Evolutionary conservation across 1,140 invertebrate species (phyloP), one percentile per base, ranked within the genome.

Genomic region (Drosophila burlai): DNA sequence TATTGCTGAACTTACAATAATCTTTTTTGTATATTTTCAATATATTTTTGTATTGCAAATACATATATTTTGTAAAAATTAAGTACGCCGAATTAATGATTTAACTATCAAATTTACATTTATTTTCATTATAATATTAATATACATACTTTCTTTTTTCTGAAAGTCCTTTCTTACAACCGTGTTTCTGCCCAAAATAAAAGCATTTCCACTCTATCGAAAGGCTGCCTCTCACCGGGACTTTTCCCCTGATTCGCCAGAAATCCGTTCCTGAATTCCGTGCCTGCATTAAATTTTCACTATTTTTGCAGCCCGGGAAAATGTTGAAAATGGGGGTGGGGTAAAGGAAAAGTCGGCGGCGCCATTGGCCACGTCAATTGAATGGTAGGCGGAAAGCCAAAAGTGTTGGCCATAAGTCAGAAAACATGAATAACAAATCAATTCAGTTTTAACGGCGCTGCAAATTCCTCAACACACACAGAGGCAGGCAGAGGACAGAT

Each of bases 381-480:
- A 89, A 84, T 81, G 85, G 84, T 90, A 89, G 84, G 84, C 81
- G 81, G 85, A 85, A 76, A 65, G 75, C 79, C 81, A 73, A 76
- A 85, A 89, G 85, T 85, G 86, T 82, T 90, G 81, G 81, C 86
- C 86, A 89, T 89, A 89, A 89, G 85, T 89, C 85, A 89, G 85
- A 80, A 82, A 89, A 90, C 85, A 89, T 89, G 85, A 89, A 89
- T 89, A 89, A 90, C 85, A 89, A 89, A 89, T 89, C 85, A 90
- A 89, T 89, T 89, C 86, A 74, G 75, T 85, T 89, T 89, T 79
- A 90, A 90, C 77, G 81, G 69, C 46, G 61, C 68, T 75, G 81
- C 77, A 90, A 87, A 87, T 81, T 89, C 84, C 80, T 87, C 71
- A 79, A 49, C 49, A 79, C 38, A 85, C 65, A 79, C 38, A 81